These are phyloP conservation scores for Formica exsecta DNA, from an alignment of 1,140 invertebrate species.

Conservation along the genomic window DNA sequence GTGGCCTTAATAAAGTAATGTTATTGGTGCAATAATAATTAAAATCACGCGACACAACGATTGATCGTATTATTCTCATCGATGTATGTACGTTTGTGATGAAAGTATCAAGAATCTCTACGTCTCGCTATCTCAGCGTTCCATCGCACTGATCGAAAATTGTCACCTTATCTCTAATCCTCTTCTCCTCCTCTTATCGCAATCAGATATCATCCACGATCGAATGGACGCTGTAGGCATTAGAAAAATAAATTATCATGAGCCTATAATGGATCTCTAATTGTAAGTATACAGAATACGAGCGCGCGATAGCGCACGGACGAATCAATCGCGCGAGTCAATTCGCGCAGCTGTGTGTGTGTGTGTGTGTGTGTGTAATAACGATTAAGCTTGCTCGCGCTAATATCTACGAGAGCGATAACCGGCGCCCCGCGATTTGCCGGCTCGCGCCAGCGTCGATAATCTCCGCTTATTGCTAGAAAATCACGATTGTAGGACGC, in stretches of 20 bases:
- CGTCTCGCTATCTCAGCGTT: not conserved
- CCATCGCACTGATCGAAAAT: not conserved
- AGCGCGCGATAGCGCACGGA: conserved; percentile 33
- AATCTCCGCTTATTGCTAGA: conserved; percentile 58
- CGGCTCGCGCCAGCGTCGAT: conserved; percentile 35
- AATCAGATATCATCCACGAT: not conserved
- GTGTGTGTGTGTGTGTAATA: not conserved
- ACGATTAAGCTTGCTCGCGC: conserved; percentile 43
- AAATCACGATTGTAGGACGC: conserved; percentile 50
- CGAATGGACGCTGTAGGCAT: conserved; percentile 31
- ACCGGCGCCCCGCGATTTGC: conserved; percentile 15
- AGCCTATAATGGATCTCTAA: conserved; percentile 24
- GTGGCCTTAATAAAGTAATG: conserved; percentile 48
- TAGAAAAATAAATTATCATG: conserved; percentile 52
- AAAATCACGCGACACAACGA: conserved; percentile 31
- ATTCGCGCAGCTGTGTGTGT: not conserved
- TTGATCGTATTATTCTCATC: conserved; percentile 2
- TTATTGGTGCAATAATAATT: conserved; percentile 42
- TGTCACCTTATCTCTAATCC: not conserved
- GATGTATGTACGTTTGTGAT: not conserved
- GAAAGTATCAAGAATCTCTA: not conserved
- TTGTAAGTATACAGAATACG: not conserved
- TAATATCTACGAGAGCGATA: conserved; percentile 51
- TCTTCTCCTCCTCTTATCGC: not conserved
- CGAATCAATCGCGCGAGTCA: conserved; percentile 35